A percentile compares a stretch with the other conserved stretches of the same genome.
These are phyloP conservation scores for Nymphalis polychloros DNA, from an alignment of 2,888 invertebrate genomes.

Conservation along the genomic window DNA sequence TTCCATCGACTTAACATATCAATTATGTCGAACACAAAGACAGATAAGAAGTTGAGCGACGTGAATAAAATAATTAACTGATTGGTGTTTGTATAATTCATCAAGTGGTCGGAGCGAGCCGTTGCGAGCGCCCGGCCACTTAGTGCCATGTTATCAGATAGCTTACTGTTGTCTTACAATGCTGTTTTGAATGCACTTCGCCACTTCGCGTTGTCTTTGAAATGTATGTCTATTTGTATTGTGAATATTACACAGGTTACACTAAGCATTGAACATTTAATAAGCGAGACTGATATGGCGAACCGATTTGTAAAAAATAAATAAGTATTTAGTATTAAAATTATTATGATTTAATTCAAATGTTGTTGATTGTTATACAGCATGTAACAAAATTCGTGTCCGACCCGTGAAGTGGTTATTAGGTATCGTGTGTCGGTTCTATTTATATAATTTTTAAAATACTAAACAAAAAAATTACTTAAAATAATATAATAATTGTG, in stretches of 20 bases:
- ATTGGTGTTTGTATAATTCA: slow-evolving; percentile 81
- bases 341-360: not conserved
- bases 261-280: not conserved
- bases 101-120: slow-evolving; percentile 66
- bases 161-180: slow-evolving; percentile 60
- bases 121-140: slow-evolving; percentile 67
- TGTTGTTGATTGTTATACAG: no score
- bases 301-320: no score
- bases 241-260: slow-evolving; percentile 23
- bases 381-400: no score
- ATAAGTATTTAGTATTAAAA: not conserved
- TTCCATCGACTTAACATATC: slow-evolving; percentile 79
- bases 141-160: slow-evolving; percentile 72
- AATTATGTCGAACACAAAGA: slow-evolving; percentile 79
- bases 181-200: slow-evolving; percentile 67
- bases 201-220: slow-evolving; percentile 53
- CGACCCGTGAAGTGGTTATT: no score
- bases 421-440: no score
- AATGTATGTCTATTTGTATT: slow-evolving; percentile 27
- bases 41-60: slow-evolving; percentile 77
- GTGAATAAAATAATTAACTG: slow-evolving; percentile 81
- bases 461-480: no score
- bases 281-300: not conserved
- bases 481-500: no score
- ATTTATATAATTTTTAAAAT: no score